phyloP scores from a whole-genome alignment of 2,113 vertebrate species.

The Perca flavescens region DNA sequence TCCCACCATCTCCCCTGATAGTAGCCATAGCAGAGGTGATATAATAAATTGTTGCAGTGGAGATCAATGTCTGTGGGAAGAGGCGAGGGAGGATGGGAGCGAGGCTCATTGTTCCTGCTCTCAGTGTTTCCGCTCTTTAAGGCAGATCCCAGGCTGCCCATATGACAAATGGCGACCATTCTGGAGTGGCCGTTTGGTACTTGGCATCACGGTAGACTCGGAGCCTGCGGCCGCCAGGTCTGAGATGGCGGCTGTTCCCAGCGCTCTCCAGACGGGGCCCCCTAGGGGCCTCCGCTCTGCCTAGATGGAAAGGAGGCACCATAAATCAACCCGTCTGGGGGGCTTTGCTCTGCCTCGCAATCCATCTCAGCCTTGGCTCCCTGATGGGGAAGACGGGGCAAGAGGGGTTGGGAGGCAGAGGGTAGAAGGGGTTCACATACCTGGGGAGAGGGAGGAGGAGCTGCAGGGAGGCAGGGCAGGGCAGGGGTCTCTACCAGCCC shows the following conservation, averaged over 20 bases:
- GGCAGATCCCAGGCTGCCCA: slow-evolving; percentile 86
- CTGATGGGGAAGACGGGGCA: slow-evolving; percentile 81
- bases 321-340: slow-evolving; percentile 93
- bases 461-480: slow-evolving; percentile 30
- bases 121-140: slow-evolving; percentile 77
- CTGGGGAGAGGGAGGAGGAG: slow-evolving; percentile 56
- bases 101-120: slow-evolving; percentile 75
- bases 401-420: slow-evolving; percentile 69
- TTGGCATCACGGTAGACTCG: slow-evolving; percentile 87
- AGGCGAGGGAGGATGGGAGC: slow-evolving; percentile 46
- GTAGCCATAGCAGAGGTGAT: slow-evolving; percentile 67
- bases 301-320: slow-evolving; percentile 87
- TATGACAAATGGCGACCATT: slow-evolving; percentile 91
- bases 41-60: slow-evolving; percentile 78
- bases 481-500: slow-evolving; percentile 49
- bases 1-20: slow-evolving; percentile 40
- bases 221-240: slow-evolving; percentile 87
- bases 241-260: slow-evolving; percentile 84
- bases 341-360: slow-evolving; percentile 83
- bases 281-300: slow-evolving; percentile 86
- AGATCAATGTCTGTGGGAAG: slow-evolving; percentile 80
- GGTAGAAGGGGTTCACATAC: slow-evolving; percentile 61
- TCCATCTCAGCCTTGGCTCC: slow-evolving; percentile 85
- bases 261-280: slow-evolving; percentile 86
- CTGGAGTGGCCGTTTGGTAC: slow-evolving; percentile 87